A percentile compares a stretch with the other conserved stretches of the same genome.
These are phyloP conservation scores for Hirundo rustica DNA, from an alignment of 2,797 vertebrate genomes.

Conservation along the genomic window DNA sequence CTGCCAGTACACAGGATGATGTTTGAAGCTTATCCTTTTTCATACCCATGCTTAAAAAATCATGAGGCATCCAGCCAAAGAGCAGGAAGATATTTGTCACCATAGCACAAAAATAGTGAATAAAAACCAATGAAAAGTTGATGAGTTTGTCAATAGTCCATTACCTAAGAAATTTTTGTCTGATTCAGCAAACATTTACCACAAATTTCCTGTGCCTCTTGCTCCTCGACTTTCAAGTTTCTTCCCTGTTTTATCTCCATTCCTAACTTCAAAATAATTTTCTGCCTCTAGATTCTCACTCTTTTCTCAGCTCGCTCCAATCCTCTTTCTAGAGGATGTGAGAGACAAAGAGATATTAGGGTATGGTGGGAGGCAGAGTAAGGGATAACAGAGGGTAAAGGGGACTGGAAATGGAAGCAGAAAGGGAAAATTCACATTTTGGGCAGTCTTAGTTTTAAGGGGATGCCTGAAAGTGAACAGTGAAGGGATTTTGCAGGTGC, in stretches of 20 bases:
- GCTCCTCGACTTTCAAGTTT: background rate
- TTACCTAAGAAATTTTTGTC: background rate
- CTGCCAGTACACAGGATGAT: background rate
- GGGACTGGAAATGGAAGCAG: background rate
- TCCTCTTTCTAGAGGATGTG: background rate
- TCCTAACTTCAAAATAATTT: background rate
- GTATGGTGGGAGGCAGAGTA: background rate
- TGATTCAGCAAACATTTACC: background rate
- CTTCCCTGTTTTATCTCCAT: background rate
- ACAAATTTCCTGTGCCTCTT: background rate
- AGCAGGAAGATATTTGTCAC: background rate
- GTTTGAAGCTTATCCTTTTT: background rate
- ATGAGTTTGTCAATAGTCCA: conserved; percentile 15
- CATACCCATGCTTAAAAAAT: background rate
- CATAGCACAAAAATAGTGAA: background rate
- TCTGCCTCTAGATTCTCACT: background rate
- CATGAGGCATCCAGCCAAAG: background rate
- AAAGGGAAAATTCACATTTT: background rate
- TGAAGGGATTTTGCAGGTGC: background rate
- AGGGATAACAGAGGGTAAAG: background rate
- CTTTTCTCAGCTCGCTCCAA: background rate
- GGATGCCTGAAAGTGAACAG: background rate
- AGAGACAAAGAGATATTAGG: background rate
- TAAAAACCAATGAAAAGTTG: background rate
- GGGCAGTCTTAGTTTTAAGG: background rate